These are phyloP conservation scores for Danio rerio DNA, from an alignment of 2,113 vertebrate genomes.

Conservation along the genomic window DNA sequence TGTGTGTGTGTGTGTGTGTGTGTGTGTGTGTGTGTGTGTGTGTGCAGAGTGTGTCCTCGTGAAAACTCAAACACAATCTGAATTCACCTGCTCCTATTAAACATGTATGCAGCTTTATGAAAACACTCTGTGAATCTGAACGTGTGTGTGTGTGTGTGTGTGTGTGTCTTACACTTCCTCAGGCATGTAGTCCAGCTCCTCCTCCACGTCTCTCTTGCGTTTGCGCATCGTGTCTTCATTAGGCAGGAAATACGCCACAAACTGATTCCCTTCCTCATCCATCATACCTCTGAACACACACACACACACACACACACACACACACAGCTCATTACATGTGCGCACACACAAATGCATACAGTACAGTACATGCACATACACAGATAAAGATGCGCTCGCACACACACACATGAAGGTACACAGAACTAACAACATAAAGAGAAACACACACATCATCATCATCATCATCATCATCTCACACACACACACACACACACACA, in stretches of 20 bases:
- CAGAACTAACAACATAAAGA: too few species aligned
- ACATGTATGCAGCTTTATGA: background rate
- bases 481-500: background rate
- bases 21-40: too few species aligned
- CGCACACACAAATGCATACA: too few species aligned
- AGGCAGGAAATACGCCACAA: constrained; percentile 94
- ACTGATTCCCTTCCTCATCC: constrained; percentile 97
- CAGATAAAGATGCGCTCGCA: too few species aligned
- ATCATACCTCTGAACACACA: constrained; percentile 87
- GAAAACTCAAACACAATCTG: too few species aligned
- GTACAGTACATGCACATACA: too few species aligned
- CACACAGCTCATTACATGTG: constrained; percentile 60
- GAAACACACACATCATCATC: too few species aligned
- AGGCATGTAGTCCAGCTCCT: constrained; percentile 88
- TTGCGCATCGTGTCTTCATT: constrained; percentile 91
- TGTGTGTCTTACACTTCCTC: constrained; percentile 84
- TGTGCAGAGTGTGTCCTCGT: too few species aligned
- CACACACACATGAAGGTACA: too few species aligned
- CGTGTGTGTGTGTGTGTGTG: background rate
- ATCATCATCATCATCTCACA: too few species aligned
- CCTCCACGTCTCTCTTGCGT: constrained; percentile 89
- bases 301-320: background rate
- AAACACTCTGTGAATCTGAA: background rate
- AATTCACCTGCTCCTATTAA: too few species aligned
- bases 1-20: too few species aligned